phyloP scores from a whole-genome alignment of 2,113 vertebrate genomes.

The Phyllostomus hastatus region DNA sequence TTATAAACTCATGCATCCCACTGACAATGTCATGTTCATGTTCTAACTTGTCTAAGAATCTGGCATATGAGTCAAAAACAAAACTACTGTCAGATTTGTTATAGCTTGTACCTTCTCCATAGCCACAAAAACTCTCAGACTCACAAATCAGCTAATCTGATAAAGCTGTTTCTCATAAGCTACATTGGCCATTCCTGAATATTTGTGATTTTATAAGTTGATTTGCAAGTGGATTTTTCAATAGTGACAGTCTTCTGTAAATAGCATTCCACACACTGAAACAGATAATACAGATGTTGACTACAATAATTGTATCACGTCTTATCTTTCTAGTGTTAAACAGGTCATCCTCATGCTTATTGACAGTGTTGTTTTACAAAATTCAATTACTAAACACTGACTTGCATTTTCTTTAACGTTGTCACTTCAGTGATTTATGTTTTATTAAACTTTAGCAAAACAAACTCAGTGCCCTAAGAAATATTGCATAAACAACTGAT shows the following conservation, averaged over 20 bases:
- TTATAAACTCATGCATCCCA: not conserved
- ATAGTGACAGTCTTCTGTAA: not conserved
- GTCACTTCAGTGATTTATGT: not conserved
- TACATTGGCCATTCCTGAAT: not conserved
- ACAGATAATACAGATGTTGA: not conserved
- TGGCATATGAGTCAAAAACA: not conserved
- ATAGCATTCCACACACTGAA: not conserved
- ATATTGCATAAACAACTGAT: not conserved
- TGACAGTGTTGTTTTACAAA: not conserved
- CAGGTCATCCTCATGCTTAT: not conserved
- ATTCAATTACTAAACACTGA: not conserved
- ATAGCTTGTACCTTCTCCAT: not conserved
- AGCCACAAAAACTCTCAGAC: not conserved
- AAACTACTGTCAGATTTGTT: not conserved
- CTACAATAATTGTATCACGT: not conserved
- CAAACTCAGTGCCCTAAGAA: not conserved
- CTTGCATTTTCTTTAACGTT: slow-evolving; percentile 19
- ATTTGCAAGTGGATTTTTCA: slow-evolving; percentile 55
- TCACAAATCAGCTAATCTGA: not conserved
- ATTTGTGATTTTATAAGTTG: not conserved
- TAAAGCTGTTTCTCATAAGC: not conserved
- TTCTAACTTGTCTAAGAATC: not conserved
- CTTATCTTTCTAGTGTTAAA: not conserved
- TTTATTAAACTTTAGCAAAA: slow-evolving; percentile 20
- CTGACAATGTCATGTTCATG: not conserved